phyloP scores from a whole-genome alignment of 2,888 invertebrate species.

The Mallateleia sp. region DNA sequence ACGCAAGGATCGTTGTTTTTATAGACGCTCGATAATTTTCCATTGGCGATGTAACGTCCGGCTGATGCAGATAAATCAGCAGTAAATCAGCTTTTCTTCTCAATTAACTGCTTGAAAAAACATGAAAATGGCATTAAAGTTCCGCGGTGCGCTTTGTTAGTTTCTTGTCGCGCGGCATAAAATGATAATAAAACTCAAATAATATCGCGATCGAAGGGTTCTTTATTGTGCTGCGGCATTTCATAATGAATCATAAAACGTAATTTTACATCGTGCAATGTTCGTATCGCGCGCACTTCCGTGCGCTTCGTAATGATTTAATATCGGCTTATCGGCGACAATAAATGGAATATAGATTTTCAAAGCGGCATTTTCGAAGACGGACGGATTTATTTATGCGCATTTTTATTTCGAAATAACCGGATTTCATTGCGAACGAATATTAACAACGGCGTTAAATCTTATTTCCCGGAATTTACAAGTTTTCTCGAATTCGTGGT shows the following conservation, averaged over 20 bases:
- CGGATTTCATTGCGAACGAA: constrained; percentile 20
- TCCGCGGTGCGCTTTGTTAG: constrained; percentile 5
- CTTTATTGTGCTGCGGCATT: constrained; percentile 14
- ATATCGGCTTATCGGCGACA: constrained; percentile 32
- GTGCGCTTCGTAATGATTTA: constrained; percentile 19
- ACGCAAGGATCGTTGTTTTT: neutral
- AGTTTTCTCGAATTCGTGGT: too few species aligned
- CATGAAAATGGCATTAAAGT: constrained; percentile 20
- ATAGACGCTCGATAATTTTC: constrained; percentile 2
- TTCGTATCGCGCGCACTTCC: neutral
- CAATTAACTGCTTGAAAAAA: constrained; percentile 37
- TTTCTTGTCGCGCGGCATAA: constrained; percentile 25
- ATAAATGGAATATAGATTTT: constrained; percentile 4
- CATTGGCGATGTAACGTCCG: neutral
- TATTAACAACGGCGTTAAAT: constrained; percentile 11
- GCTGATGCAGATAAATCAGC: constrained; percentile 11
- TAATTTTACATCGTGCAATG: constrained; percentile 32
- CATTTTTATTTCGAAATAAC: constrained; percentile 4
- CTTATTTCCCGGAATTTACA: too few species aligned
- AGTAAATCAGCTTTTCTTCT: constrained; percentile 33
- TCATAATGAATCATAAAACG: constrained; percentile 11
- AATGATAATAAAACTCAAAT: constrained; percentile 35
- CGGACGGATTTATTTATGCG: constrained; percentile 7
- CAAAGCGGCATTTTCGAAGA: neutral
- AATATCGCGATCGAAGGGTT: constrained; percentile 10